Evolutionary conservation across 2,888 invertebrate genomes (phyloP), one percentile per base, ranked within the genome.

Genomic region (Ochropleura plecta): DNA sequence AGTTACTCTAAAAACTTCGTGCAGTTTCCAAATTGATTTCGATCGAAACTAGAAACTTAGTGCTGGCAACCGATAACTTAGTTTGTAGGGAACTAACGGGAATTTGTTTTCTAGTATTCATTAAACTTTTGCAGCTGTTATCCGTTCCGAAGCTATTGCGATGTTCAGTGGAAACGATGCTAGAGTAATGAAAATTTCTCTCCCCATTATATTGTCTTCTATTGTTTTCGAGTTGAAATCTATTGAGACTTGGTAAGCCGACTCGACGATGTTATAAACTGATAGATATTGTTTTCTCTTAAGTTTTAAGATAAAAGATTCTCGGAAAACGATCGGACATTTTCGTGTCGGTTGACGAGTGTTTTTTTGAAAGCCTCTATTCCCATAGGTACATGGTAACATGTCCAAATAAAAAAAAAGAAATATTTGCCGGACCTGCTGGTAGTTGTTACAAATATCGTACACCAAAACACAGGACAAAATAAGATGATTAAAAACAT

Each of bases 11-110:
- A 91, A 91, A 92, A 91, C 90, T 93, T 92, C 73, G 84, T 87
- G 90, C 88, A 89, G 88, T 89, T 88, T 79, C 89, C 89, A 93
- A 94, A 93, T 93, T 93, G 93, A 92, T 93, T 94, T 90, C 89
- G 91, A 92, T 93, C 87, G 88, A 85, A 90, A 91, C 89, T 92
- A 88, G 86, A 81, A 90, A 91, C 89, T 91, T 88, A 85, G 85
- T 84, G 83, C 84, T 83, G 81, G 79, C 63, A 88, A 90, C 87
- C 86, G 86, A 88, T 91, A 92, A 92, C 89, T 92, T 88, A 86
- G 89, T 92, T 91, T 89, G 85, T 77, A 82, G 78, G 78, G 68
- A 86, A 86, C 86, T 87, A 87, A 84, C 71, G 67, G 72, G 79
- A 88, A 88, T 88, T 86, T 89, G 86, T 88, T 86, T 88, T 81